Evolutionary conservation across 2,888 invertebrate species (phyloP).

Genomic region (Amphipoea lucens): DNA sequence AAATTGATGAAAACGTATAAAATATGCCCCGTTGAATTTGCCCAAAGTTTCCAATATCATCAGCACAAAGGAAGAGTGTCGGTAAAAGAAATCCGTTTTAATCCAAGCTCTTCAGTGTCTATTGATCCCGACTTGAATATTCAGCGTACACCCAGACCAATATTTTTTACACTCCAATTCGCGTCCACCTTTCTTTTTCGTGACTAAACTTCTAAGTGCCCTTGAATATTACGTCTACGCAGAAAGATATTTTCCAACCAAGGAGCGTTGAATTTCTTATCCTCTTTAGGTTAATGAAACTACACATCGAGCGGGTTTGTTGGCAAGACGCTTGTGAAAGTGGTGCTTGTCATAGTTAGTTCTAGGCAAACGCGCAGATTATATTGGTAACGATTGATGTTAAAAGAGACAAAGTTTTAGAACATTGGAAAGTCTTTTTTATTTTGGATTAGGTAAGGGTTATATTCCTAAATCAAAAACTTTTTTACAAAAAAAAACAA

Average conservation of each 20-base stretch:
- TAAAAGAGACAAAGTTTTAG: not conserved
- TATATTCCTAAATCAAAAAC: not conserved
- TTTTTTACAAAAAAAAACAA: too few species aligned
- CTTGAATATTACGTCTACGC: conserved; percentile 66
- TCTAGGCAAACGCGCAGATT: not conserved
- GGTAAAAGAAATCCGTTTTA: conserved; percentile 68
- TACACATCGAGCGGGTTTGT: conserved; percentile 34
- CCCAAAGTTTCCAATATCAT: conserved; percentile 45
- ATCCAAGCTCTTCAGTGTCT: conserved; percentile 68
- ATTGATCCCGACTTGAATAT: conserved; percentile 75
- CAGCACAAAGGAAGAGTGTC: conserved; percentile 47
- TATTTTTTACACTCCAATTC: conserved; percentile 77
- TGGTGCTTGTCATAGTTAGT: conserved; percentile 6
- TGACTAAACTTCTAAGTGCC: conserved; percentile 73
- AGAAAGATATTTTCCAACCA: conserved; percentile 66
- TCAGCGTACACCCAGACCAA: conserved; percentile 71
- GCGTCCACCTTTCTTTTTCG: conserved; percentile 75
- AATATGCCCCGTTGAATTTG: conserved; percentile 14
- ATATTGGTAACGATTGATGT: not conserved
- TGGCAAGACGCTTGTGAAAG: conserved; percentile 5
- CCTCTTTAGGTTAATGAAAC: conserved; percentile 58
- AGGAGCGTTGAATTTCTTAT: conserved; percentile 50
- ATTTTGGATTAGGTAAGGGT: not conserved
- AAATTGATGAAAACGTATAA: conserved; percentile 12
- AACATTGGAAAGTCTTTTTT: not conserved